A percentile compares a stretch with the other conserved stretches of the same genome.
Conservation (phyloP, 2,113 vertebrate species). For the Mystacornis crossleyi region DNA sequence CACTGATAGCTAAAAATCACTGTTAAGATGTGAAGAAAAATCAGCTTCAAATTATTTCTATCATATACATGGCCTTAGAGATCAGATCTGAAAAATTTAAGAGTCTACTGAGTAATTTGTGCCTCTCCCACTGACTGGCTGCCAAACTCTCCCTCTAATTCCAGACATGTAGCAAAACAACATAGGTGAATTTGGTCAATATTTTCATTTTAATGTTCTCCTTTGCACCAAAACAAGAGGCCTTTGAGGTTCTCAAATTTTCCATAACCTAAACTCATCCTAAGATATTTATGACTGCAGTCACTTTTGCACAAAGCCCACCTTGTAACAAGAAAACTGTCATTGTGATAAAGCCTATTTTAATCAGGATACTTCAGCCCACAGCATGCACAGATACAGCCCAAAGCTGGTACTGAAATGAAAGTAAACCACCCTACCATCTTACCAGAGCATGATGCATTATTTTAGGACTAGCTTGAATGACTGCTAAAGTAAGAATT, state of each 20-base stretch:
- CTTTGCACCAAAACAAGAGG: neutral
- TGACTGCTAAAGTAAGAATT: neutral
- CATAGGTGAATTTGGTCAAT: neutral
- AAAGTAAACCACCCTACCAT: neutral
- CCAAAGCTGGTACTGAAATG: neutral
- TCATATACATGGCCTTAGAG: neutral
- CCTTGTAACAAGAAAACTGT: neutral
- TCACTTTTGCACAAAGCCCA: neutral
- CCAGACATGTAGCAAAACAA: neutral
- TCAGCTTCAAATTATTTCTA: neutral
- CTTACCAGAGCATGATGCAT: neutral
- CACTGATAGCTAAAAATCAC: neutral
- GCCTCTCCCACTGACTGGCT: neutral
- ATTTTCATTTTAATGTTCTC: neutral
- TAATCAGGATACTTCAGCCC: neutral
- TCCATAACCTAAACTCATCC: neutral
- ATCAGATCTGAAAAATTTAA: neutral
- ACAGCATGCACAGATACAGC: neutral
- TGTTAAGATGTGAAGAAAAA: neutral
- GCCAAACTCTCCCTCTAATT: neutral
- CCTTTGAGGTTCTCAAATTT: neutral
- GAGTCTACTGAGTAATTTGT: neutral
- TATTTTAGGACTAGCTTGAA: neutral
- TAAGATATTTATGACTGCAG: neutral
- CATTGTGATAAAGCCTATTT: neutral